Conservation (phyloP, 2,888 invertebrate genomes). For the Carabus problematicus region DNA sequence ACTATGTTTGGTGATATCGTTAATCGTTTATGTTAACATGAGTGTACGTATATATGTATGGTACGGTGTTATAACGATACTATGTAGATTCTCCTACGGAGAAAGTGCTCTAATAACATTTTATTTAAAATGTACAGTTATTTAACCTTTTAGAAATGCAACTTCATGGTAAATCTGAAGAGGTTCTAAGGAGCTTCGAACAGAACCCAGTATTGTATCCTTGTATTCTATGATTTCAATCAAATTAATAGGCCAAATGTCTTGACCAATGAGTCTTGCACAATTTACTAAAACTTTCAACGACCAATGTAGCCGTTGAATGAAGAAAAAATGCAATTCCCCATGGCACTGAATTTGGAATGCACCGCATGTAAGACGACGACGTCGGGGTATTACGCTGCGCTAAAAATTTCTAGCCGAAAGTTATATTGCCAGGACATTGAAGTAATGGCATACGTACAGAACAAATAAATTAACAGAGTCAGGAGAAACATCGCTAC, state of each 20-base stretch:
- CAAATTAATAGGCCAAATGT: too few relatives aligned
- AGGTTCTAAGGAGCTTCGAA: too few relatives aligned
- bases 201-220: too few relatives aligned
- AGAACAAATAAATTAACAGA: slow-evolving; percentile 40
- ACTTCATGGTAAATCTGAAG: too few relatives aligned
- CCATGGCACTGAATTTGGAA: background rate
- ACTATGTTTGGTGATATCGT: slow-evolving; percentile 16
- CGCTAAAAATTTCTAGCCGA: slow-evolving; percentile 3
- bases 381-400: too few relatives aligned
- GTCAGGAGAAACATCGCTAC: slow-evolving; percentile 35
- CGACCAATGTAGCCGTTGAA: slow-evolving; percentile 18
- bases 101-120: background rate
- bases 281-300: too few relatives aligned
- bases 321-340: slow-evolving; percentile 16
- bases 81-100: too few relatives aligned
- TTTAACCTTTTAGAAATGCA: too few relatives aligned
- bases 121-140: background rate
- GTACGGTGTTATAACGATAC: slow-evolving; percentile 11
- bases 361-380: background rate
- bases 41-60: background rate
- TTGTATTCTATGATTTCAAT: too few relatives aligned
- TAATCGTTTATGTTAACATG: slow-evolving; percentile 8
- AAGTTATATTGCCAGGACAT: slow-evolving; percentile 38
- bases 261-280: too few relatives aligned
- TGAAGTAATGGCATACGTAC: slow-evolving; percentile 36